Conservation (phyloP, 2,797 vertebrate species). For the Hemitrygon akajei region DNA sequence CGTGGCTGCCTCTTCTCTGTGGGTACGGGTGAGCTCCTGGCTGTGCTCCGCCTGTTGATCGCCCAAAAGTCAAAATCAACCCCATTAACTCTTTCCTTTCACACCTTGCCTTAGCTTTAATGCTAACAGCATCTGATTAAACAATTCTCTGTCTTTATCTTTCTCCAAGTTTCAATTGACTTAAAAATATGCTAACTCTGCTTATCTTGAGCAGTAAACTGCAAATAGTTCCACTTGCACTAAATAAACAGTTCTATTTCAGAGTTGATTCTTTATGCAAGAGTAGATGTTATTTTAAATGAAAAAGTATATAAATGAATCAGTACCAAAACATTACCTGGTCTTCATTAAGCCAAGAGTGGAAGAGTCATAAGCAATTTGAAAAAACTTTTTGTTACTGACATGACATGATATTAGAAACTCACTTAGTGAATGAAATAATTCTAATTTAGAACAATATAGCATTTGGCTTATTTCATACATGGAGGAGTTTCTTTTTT, state of each 20-base stretch:
- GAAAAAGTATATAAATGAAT: neutral
- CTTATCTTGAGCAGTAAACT: neutral
- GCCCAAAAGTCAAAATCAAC: constrained; percentile 14
- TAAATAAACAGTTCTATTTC: neutral
- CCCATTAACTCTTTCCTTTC: constrained; percentile 16
- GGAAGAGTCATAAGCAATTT: neutral
- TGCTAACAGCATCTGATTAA: neutral
- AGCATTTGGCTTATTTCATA: neutral
- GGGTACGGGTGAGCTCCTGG: neutral
- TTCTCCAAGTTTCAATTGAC: neutral
- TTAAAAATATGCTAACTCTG: neutral
- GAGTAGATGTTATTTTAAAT: neutral
- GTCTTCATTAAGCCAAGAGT: neutral
- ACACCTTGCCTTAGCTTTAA: neutral
- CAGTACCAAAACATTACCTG: neutral
- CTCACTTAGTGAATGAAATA: neutral
- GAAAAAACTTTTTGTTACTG: neutral
- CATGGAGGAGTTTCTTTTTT: neutral
- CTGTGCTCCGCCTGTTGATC: neutral
- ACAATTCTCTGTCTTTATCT: neutral
- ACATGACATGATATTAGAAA: neutral
- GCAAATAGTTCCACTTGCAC: neutral
- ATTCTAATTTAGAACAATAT: neutral
- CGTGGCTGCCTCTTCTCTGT: neutral
- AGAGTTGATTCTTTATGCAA: neutral